These are phyloP conservation scores for Rhadina sibilatrix DNA, from an alignment of 2,113 vertebrate genomes.

Conservation along the genomic window DNA sequence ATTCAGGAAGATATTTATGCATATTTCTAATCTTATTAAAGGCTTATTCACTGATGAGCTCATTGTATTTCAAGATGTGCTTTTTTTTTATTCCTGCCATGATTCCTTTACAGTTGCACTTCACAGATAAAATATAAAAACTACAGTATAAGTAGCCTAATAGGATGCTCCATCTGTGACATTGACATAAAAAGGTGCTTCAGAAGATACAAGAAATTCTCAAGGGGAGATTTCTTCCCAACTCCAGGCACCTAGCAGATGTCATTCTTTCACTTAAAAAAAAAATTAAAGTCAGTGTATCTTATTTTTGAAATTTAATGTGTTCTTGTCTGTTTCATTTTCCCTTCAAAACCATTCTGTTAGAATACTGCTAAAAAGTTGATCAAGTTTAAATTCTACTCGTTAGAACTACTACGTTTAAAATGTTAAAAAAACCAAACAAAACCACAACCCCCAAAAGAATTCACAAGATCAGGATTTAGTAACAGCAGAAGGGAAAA, in stretches of 20 bases:
- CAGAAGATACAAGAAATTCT: background rate
- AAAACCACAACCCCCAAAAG: background rate
- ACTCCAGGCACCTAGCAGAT: constrained; percentile 7
- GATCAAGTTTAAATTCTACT: background rate
- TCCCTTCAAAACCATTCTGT: background rate
- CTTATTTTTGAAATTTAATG: background rate
- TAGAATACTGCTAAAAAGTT: background rate
- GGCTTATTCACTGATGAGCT: constrained; percentile 15
- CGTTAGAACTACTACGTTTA: background rate
- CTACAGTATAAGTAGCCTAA: background rate
- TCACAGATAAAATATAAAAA: constrained; percentile 28
- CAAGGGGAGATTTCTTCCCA: background rate
- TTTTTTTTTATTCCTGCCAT: background rate
- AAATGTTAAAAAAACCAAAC: background rate
- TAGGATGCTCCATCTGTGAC: constrained; percentile 26
- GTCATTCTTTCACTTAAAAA: background rate
- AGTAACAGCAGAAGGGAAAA: background rate
- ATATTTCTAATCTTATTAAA: constrained; percentile 44
- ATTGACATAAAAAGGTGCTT: background rate
- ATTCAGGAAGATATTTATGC: background rate
- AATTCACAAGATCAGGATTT: background rate
- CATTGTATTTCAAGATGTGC: background rate
- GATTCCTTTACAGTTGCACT: background rate
- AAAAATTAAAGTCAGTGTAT: constrained; percentile 5
- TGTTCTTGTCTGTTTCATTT: background rate